phyloP scores from a whole-genome alignment of 2,113 vertebrate species.

The Aleadryas rufinucha region DNA sequence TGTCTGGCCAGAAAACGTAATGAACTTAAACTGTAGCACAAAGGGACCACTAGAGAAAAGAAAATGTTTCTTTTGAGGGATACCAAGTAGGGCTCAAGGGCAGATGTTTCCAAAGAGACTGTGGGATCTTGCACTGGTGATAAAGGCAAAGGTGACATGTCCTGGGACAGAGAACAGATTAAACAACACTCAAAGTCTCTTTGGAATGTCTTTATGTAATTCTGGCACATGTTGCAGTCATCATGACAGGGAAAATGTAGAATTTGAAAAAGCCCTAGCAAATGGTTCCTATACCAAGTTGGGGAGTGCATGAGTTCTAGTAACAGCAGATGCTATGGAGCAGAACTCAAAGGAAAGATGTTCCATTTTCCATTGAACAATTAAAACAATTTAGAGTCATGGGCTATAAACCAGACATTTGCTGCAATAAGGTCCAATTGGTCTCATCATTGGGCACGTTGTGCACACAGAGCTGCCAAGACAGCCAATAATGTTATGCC shows the following conservation, averaged over 20 bases:
- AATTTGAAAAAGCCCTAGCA: neutral
- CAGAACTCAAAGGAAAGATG: neutral
- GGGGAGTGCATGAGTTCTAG: neutral
- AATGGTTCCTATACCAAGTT: neutral
- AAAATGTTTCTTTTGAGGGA: neutral
- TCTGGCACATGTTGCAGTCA: neutral
- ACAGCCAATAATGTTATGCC: neutral
- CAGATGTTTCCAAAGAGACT: neutral
- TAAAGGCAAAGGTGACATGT: neutral
- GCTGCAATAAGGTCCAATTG: neutral
- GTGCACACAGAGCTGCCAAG: neutral
- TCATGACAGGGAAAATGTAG: neutral
- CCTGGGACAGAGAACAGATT: neutral
- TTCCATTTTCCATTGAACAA: neutral
- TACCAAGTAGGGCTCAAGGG: neutral
- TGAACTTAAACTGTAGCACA: neutral
- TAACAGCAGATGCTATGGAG: neutral
- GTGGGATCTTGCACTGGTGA: neutral
- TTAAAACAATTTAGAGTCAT: neutral
- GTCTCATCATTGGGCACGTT: neutral
- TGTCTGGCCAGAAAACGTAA: neutral
- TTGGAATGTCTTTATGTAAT: neutral
- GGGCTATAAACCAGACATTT: neutral
- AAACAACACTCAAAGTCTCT: neutral
- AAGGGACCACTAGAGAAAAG: neutral